These are phyloP conservation scores for Argynnis bischoffii DNA, from an alignment of 2,888 invertebrate genomes.

Conservation along the genomic window DNA sequence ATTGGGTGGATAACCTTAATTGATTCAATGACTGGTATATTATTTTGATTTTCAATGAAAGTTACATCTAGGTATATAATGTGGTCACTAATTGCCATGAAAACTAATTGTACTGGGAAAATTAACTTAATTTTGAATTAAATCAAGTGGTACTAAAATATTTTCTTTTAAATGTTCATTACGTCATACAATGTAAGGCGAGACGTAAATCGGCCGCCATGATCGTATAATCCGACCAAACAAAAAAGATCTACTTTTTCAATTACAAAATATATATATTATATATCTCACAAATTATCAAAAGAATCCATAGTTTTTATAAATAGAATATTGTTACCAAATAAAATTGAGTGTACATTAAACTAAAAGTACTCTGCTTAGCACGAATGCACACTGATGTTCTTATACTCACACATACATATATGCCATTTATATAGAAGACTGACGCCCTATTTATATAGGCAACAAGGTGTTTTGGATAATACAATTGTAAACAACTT, in stretches of 20 bases:
- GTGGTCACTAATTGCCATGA: too few relatives aligned
- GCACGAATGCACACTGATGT: constrained; percentile 32
- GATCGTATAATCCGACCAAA: constrained; percentile 61
- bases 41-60: too few relatives aligned
- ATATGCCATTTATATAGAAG: constrained; percentile 26
- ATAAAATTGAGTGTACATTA: constrained; percentile 11
- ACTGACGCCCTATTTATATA: constrained; percentile 35
- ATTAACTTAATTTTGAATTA: too few relatives aligned
- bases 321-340: constrained; percentile 1
- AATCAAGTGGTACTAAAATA: too few relatives aligned
- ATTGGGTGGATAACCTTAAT: too few relatives aligned
- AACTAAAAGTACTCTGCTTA: constrained; percentile 16
- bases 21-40: too few relatives aligned
- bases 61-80: too few relatives aligned
- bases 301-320: constrained; percentile 1
- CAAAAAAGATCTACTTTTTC: constrained; percentile 42
- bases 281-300: constrained; percentile 12
- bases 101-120: too few relatives aligned
- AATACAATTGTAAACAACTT: constrained; percentile 24
- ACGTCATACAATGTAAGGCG: constrained; percentile 44
- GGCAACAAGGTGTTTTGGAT: constrained; percentile 20
- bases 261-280: background rate
- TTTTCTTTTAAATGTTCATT: constrained; percentile 1
- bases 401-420: constrained; percentile 38
- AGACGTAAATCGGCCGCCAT: constrained; percentile 51